A percentile compares a stretch with the other conserved stretches of the same genome.
These are phyloP conservation scores for Microctonus aethiopoides DNA, from an alignment of 2,888 invertebrate species.

Conservation along the genomic window DNA sequence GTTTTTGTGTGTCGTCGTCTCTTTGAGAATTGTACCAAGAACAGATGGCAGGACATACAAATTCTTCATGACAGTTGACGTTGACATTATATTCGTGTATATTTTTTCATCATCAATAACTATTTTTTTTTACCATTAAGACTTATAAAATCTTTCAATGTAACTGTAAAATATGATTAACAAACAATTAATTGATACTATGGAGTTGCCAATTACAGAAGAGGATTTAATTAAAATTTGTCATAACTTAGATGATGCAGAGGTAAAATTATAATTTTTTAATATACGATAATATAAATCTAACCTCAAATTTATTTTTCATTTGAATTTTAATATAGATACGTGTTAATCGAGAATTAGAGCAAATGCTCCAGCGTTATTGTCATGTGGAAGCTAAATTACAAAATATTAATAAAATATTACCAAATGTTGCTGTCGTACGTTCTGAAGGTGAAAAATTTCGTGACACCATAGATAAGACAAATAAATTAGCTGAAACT, in stretches of 20 bases:
- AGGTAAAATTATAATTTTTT: slow-evolving; percentile 48
- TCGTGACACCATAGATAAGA: slow-evolving; percentile 85
- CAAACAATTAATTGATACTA: slow-evolving; percentile 3
- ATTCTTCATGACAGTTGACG: background rate
- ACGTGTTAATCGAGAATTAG: slow-evolving; percentile 77
- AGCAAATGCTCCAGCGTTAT: slow-evolving; percentile 78
- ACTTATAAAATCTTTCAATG: no score
- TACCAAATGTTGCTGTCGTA: slow-evolving; percentile 83
- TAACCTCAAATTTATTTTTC: slow-evolving; percentile 14
- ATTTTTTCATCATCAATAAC: no score
- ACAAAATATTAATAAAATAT: slow-evolving; percentile 81
- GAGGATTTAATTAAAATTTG: slow-evolving; percentile 54
- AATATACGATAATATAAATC: background rate
- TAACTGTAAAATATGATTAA: slow-evolving; percentile 6
- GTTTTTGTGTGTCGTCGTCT: no score
- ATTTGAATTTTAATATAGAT: slow-evolving; percentile 63
- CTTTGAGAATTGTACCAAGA: background rate
- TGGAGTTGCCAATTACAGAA: slow-evolving; percentile 47
- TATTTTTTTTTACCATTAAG: no score
- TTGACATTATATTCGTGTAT: background rate
- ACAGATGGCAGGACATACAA: background rate
- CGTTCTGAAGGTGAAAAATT: slow-evolving; percentile 84
- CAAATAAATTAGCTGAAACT: slow-evolving; percentile 89
- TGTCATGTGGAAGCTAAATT: slow-evolving; percentile 84
- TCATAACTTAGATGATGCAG: slow-evolving; percentile 55